phyloP scores from a whole-genome alignment of 2,797 vertebrate species.

The Pelodytes ibericus region DNA sequence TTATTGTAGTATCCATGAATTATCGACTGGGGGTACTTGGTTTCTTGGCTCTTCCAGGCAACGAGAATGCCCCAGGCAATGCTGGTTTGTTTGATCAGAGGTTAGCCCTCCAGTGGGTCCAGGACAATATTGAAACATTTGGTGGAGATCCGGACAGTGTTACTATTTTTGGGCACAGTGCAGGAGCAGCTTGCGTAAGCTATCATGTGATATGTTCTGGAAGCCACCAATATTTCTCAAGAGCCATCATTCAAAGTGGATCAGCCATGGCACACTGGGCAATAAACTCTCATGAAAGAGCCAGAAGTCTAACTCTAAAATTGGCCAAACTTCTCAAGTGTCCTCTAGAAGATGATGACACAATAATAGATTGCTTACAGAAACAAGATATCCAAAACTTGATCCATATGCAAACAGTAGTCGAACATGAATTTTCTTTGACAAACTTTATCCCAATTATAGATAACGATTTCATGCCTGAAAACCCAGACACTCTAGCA shows the following conservation, averaged over 20 bases:
- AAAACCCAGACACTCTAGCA: conserved; percentile 66
- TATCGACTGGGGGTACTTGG: conserved; percentile 75
- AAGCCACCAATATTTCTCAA: conserved; percentile 69
- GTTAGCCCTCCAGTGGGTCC: conserved; percentile 75
- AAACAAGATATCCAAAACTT: conserved; percentile 57
- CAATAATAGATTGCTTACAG: conserved; percentile 69
- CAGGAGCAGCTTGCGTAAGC: conserved; percentile 72
- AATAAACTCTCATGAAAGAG: conserved; percentile 52
- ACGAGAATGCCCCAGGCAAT: conserved; percentile 67
- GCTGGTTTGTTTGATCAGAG: conserved; percentile 74
- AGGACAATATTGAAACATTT: conserved; percentile 73
- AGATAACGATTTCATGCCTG: conserved; percentile 70
- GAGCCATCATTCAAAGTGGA: conserved; percentile 75
- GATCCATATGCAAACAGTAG: conserved; percentile 51
- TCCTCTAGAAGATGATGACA: conserved; percentile 49
- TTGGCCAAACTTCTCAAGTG: conserved; percentile 67
- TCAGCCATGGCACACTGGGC: conserved; percentile 70
- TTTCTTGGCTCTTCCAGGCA: conserved; percentile 72
- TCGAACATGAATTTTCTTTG: background rate
- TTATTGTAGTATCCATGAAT: conserved; percentile 80
- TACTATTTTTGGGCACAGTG: conserved; percentile 78
- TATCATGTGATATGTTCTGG: conserved; percentile 73
- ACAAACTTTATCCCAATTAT: conserved; percentile 64
- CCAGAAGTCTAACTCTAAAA: conserved; percentile 63
- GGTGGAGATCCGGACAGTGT: conserved; percentile 73